phyloP scores from a whole-genome alignment of 1,140 invertebrate genomes.

The Pissodes strobi region DNA sequence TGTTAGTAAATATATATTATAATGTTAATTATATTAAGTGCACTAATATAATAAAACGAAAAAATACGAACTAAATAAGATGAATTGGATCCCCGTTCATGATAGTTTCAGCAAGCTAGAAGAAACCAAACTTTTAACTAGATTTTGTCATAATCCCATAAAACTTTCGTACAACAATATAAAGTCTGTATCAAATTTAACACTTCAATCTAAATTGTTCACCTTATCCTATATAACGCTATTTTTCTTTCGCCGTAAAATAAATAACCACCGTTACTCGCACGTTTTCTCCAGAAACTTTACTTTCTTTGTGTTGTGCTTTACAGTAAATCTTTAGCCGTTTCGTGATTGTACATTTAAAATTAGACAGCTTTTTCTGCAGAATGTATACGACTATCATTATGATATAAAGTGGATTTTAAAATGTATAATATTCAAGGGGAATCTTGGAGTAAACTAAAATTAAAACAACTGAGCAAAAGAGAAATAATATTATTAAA shows the following conservation, averaged over 20 bases:
- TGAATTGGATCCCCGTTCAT: no score
- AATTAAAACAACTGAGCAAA: no score
- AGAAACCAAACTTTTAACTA: constrained; percentile 15
- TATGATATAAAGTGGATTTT: no score
- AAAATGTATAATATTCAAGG: no score
- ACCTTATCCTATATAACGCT: constrained; percentile 29
- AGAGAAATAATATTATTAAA: no score
- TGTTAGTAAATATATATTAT: no score
- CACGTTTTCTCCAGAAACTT: constrained; percentile 23
- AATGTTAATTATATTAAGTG: no score
- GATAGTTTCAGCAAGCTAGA: constrained; percentile 1
- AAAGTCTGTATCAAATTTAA: constrained; percentile 28
- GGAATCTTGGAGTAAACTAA: no score
- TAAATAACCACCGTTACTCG: constrained; percentile 28
- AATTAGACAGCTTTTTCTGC: constrained; percentile 16
- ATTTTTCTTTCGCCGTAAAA: constrained; percentile 27
- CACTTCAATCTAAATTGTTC: constrained; percentile 29
- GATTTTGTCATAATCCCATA: constrained; percentile 14
- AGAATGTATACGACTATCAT: no score
- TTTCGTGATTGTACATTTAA: constrained; percentile 29
- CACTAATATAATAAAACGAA: no score
- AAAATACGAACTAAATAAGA: no score
- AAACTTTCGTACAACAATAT: constrained; percentile 21
- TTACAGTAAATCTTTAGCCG: constrained; percentile 29
- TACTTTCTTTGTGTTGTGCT: constrained; percentile 28